phyloP scores from a whole-genome alignment of 2,888 invertebrate genomes.

The Andrena haemorrhoa region DNA sequence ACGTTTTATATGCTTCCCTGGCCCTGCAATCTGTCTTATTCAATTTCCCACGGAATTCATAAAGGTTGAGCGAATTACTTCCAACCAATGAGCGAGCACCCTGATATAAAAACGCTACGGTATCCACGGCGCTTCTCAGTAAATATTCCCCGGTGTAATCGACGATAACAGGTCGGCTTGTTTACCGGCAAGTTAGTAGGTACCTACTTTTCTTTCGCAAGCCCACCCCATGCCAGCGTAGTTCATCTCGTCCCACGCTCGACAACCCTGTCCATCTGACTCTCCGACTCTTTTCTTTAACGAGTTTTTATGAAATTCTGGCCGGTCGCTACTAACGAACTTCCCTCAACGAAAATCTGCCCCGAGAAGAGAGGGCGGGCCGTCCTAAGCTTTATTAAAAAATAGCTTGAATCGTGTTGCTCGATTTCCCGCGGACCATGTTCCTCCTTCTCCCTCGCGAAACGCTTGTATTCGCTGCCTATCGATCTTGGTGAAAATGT shows the following conservation, averaged over 20 bases:
- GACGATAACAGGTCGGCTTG: slow-evolving; percentile 70
- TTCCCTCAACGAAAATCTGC: slow-evolving; percentile 50
- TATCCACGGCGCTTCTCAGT: slow-evolving; percentile 18
- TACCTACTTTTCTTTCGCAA: slow-evolving; percentile 48
- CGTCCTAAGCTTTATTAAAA: slow-evolving; percentile 62
- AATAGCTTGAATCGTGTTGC: slow-evolving; percentile 44
- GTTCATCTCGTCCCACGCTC: slow-evolving; percentile 16
- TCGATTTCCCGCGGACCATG: slow-evolving; percentile 31
- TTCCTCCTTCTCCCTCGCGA: background rate
- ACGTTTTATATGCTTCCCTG: background rate
- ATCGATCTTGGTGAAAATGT: background rate
- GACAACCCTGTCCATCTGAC: slow-evolving; percentile 33
- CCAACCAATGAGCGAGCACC: slow-evolving; percentile 30
- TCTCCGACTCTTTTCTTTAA: slow-evolving; percentile 51
- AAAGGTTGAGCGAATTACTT: slow-evolving; percentile 45
- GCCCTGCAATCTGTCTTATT: background rate
- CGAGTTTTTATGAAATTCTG: slow-evolving; percentile 72
- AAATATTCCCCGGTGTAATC: slow-evolving; percentile 66
- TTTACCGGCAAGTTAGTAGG: slow-evolving; percentile 61
- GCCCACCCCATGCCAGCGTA: slow-evolving; percentile 27
- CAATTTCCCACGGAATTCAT: slow-evolving; percentile 45
- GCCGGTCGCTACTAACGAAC: slow-evolving; percentile 65
- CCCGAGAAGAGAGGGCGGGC: background rate
- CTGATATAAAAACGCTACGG: slow-evolving; percentile 39
- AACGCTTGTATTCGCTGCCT: background rate